phyloP scores from a whole-genome alignment of 1,140 invertebrate species.

The Pseudomyrmex sp. region DNA sequence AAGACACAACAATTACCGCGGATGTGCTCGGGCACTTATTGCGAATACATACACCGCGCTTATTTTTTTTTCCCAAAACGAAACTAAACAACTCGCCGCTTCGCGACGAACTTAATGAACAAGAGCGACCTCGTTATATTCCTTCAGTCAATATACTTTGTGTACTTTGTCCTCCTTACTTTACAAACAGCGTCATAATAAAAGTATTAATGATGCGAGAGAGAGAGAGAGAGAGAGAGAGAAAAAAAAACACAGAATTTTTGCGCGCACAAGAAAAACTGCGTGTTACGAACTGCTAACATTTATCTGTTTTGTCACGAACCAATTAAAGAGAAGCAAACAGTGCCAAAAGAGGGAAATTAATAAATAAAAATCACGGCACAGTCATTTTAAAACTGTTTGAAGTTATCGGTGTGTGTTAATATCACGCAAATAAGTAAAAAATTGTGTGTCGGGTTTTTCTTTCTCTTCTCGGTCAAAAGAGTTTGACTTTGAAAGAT shows the following conservation, averaged over 20 bases:
- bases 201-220: background rate
- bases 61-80: background rate
- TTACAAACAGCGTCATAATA: background rate
- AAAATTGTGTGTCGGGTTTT: no score
- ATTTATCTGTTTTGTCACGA: background rate
- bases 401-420: background rate
- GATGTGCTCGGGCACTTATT: no score
- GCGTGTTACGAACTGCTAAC: background rate
- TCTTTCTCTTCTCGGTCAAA: background rate
- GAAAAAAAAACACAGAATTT: background rate
- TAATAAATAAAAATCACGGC: conserved; percentile 2
- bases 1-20: background rate
- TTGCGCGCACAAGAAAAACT: background rate
- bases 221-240: background rate
- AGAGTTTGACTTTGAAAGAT: background rate
- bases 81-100: background rate
- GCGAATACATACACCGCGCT: background rate
- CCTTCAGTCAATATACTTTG: background rate
- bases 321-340: background rate
- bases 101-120: no score
- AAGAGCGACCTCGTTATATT: background rate
- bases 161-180: background rate
- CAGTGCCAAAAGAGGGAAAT: background rate
- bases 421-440: background rate
- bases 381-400: conserved; percentile 4